phyloP scores from a whole-genome alignment of 2,797 vertebrate species.

The Rhadinocentrus ornatus region DNA sequence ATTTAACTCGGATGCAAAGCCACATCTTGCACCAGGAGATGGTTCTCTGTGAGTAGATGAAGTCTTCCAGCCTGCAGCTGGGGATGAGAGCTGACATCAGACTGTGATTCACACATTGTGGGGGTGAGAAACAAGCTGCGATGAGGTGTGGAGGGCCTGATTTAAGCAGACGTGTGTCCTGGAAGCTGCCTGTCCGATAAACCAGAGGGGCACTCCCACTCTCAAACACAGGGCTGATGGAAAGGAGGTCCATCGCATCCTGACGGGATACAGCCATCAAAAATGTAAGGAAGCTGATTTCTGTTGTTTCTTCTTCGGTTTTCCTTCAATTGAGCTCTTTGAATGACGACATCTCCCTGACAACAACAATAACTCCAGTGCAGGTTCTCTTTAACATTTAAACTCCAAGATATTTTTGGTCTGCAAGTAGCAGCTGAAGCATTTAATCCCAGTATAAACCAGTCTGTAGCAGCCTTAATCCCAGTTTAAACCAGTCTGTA shows the following conservation, averaged over 20 bases:
- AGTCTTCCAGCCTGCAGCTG: slow-evolving; percentile 2
- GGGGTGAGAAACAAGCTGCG: slow-evolving; percentile 3
- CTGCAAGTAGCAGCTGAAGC: no score
- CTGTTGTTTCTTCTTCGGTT: no score
- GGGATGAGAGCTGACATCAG: not conserved
- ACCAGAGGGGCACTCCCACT: not conserved
- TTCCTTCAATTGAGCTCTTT: no score
- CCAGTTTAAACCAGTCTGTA: no score
- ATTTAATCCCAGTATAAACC: no score
- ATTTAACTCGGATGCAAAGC: slow-evolving; percentile 3
- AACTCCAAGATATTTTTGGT: no score
- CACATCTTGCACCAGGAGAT: not conserved
- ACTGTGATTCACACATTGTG: not conserved
- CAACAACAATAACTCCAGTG: no score
- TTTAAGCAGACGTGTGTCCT: slow-evolving; percentile 10
- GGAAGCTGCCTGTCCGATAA: slow-evolving; percentile 1
- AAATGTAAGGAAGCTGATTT: no score
- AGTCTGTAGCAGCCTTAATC: no score
- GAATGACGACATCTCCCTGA: no score
- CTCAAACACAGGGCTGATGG: no score
- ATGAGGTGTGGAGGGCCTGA: slow-evolving; percentile 19
- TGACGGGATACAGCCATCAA: not conserved
- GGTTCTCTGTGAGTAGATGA: not conserved
- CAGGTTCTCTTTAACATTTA: no score
- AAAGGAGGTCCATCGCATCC: not conserved